A percentile compares a stretch with the other conserved stretches of the same genome.
phyloP scores from a whole-genome alignment of 2,113 vertebrate genomes.

The Antennarius striatus region DNA sequence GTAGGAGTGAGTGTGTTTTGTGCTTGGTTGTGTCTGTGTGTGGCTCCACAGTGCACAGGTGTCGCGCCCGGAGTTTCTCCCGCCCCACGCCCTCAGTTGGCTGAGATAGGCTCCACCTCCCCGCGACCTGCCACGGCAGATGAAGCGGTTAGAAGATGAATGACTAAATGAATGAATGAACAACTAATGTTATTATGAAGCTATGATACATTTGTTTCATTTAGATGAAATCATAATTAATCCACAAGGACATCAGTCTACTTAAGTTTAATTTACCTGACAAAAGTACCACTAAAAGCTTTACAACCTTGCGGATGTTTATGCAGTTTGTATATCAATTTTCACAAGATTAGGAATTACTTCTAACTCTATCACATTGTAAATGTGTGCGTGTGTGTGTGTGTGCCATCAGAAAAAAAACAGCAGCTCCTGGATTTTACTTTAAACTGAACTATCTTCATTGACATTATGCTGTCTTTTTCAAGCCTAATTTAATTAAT shows the following conservation, averaged over 20 bases:
- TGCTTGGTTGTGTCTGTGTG: too few species aligned
- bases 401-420: not conserved
- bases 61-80: too few species aligned
- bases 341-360: not conserved
- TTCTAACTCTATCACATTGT: not conserved
- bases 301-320: not conserved
- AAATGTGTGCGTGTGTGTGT: not conserved
- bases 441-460: too few species aligned
- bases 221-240: slow-evolving; percentile 2
- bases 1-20: too few species aligned
- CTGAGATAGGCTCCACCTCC: too few species aligned
- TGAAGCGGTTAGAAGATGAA: too few species aligned
- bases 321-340: not conserved
- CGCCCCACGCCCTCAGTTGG: too few species aligned
- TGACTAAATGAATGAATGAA: too few species aligned
- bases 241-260: not conserved
- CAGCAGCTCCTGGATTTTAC: too few species aligned
- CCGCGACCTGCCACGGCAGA: too few species aligned
- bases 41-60: too few species aligned
- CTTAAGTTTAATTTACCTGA: not conserved
- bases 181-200: not conserved
- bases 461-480: too few species aligned
- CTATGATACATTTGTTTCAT: not conserved
- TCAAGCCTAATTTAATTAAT: slow-evolving; percentile 8
- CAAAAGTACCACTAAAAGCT: not conserved